Conservation (phyloP, 2,797 vertebrate genomes). For the Epinephelus coioides region DNA sequence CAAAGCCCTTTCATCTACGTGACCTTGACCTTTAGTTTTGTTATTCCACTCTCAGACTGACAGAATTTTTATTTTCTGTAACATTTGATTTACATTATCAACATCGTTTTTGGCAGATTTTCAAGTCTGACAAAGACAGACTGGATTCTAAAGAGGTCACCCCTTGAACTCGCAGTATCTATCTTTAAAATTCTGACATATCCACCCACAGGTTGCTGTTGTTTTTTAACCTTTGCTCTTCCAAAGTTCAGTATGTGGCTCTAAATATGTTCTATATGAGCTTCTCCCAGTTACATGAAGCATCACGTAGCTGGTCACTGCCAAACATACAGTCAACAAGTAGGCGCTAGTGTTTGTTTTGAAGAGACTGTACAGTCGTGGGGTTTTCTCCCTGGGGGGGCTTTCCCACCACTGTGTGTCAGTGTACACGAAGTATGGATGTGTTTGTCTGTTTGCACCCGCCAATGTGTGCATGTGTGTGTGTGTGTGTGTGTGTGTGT, state of each 20-base stretch:
- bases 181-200: slow-evolving; percentile 27
- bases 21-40: background rate
- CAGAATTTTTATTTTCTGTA: slow-evolving; percentile 2
- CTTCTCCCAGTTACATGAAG: background rate
- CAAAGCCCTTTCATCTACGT: background rate
- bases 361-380: slow-evolving; percentile 58
- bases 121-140: slow-evolving; percentile 25
- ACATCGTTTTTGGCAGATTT: slow-evolving; percentile 37
- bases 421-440: slow-evolving; percentile 58
- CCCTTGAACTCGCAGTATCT: slow-evolving; percentile 5
- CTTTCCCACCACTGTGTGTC: slow-evolving; percentile 68
- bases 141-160: slow-evolving; percentile 26
- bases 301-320: slow-evolving; percentile 16
- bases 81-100: slow-evolving; percentile 13
- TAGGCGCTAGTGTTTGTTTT: slow-evolving; percentile 70
- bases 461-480: slow-evolving; percentile 17
- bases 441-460: slow-evolving; percentile 47
- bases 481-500: slow-evolving; percentile 36
- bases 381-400: slow-evolving; percentile 58
- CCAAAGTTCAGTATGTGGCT: slow-evolving; percentile 3
- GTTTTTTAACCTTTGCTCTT: slow-evolving; percentile 33
- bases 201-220: slow-evolving; percentile 36
- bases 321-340: slow-evolving; percentile 61
- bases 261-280: slow-evolving; percentile 1
- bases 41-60: slow-evolving; percentile 33